Evolutionary conservation across 1,140 invertebrate genomes (phyloP).

Genomic region (Scaptomyza pallida): DNA sequence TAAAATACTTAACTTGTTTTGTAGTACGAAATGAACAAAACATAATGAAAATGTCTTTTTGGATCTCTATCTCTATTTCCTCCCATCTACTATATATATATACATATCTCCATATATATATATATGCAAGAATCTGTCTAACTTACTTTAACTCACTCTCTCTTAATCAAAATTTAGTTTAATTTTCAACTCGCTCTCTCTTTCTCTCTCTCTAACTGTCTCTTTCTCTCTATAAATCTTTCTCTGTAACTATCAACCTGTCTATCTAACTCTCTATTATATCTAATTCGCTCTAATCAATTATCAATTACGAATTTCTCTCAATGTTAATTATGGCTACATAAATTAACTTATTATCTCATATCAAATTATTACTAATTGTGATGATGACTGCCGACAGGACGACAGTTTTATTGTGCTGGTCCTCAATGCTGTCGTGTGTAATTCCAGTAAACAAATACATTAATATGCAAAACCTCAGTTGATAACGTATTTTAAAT

Average conservation of each 20-base stretch:
- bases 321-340: slow-evolving; percentile 44
- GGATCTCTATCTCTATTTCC: slow-evolving; percentile 70
- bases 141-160: slow-evolving; percentile 11
- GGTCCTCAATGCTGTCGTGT: slow-evolving; percentile 24
- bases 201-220: slow-evolving; percentile 32
- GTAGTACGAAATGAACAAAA: slow-evolving; percentile 56
- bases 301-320: slow-evolving; percentile 40
- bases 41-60: slow-evolving; percentile 80
- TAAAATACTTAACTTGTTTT: slow-evolving; percentile 65
- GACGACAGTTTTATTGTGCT: slow-evolving; percentile 11
- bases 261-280: slow-evolving; percentile 21
- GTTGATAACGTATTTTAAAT: slow-evolving; percentile 30
- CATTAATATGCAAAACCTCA: slow-evolving; percentile 30
- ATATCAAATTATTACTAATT: slow-evolving; percentile 42
- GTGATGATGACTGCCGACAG: slow-evolving; percentile 30
- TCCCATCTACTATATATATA: slow-evolving; percentile 1
- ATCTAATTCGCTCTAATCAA: slow-evolving; percentile 24
- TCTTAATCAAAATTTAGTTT: slow-evolving; percentile 1
- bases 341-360: slow-evolving; percentile 43
- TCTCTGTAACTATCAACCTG: slow-evolving; percentile 11
- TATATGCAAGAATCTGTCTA: slow-evolving; percentile 12
- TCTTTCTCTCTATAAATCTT: slow-evolving; percentile 22
- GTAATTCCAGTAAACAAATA: slow-evolving; percentile 21
- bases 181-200: slow-evolving; percentile 3
- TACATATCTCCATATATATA: not conserved